A percentile compares a stretch with the other conserved stretches of the same genome.
Conservation (phyloP, 2,797 vertebrate genomes). For the Pagetopsis macropterus region DNA sequence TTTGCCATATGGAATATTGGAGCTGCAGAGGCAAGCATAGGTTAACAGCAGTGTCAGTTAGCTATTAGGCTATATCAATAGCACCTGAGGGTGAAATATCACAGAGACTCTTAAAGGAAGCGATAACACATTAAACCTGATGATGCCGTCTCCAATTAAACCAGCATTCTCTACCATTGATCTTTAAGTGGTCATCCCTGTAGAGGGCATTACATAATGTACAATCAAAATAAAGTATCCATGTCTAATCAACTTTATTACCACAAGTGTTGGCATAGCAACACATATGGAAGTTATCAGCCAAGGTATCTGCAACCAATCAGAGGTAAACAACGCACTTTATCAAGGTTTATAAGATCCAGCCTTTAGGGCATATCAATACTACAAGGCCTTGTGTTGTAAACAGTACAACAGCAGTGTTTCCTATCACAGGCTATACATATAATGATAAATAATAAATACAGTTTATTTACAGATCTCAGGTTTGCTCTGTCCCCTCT, state of each 20-base stretch:
- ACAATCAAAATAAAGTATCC: neutral
- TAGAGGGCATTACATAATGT: neutral
- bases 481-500: constrained; percentile 17
- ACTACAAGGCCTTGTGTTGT: constrained; percentile 2
- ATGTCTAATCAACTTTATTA: neutral
- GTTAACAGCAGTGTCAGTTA: constrained; percentile 6
- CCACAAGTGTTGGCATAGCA: neutral
- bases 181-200: neutral
- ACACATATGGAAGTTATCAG: neutral
- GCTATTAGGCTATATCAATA: neutral
- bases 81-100: neutral
- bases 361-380: neutral
- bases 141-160: constrained; percentile 1
- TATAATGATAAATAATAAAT: neutral
- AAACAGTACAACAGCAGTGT: neutral
- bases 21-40: neutral
- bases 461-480: constrained; percentile 4
- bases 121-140: neutral
- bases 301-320: constrained; percentile 5
- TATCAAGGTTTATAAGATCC: neutral
- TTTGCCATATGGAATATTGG: constrained; percentile 29
- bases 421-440: constrained; percentile 12
- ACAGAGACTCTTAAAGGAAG: neutral
- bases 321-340: neutral
- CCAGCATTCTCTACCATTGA: neutral